Percentiles rank a stretch among this genome's conserved stretches.
These are phyloP conservation scores for Onychostoma macrolepis DNA, from an alignment of 2,113 vertebrate genomes.

Conservation along the genomic window DNA sequence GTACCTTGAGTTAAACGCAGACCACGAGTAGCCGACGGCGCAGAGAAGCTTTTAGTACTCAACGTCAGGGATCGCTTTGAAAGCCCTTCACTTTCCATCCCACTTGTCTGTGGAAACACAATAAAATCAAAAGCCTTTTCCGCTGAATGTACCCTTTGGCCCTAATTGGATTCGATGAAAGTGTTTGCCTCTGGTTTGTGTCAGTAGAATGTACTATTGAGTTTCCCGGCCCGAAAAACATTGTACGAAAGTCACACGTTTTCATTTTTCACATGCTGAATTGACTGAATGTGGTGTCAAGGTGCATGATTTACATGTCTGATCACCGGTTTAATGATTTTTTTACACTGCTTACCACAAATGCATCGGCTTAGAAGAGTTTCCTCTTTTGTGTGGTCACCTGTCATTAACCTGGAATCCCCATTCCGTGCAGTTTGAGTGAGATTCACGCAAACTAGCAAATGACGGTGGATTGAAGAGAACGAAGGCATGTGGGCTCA, in stretches of 20 bases:
- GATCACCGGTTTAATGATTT: slow-evolving; percentile 12
- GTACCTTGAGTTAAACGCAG: slow-evolving; percentile 15
- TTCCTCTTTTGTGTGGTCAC: slow-evolving; percentile 48
- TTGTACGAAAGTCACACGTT: slow-evolving; percentile 3
- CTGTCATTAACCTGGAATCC: slow-evolving; percentile 44
- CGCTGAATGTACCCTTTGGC: slow-evolving; percentile 54
- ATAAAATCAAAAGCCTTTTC: slow-evolving; percentile 14
- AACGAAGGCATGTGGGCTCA: slow-evolving; percentile 66
- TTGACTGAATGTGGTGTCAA: slow-evolving; percentile 38
- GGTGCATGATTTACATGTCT: slow-evolving; percentile 56
- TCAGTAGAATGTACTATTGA: slow-evolving; percentile 37
- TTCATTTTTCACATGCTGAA: slow-evolving; percentile 36
- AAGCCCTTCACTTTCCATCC: slow-evolving; percentile 30
- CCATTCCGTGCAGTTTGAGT: slow-evolving; percentile 58
- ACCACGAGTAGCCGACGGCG: neutral
- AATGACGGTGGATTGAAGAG: slow-evolving; percentile 63
- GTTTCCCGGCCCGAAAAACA: slow-evolving; percentile 6
- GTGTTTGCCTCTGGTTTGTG: slow-evolving; percentile 47
- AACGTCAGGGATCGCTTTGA: slow-evolving; percentile 4
- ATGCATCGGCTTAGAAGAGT: slow-evolving; percentile 58
- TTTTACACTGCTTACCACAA: slow-evolving; percentile 27
- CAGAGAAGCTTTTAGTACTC: slow-evolving; percentile 34
- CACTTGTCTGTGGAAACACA: slow-evolving; percentile 17
- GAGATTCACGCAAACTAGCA: slow-evolving; percentile 66
- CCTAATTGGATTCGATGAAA: slow-evolving; percentile 39